Percentiles rank a stretch among this genome's conserved stretches.
These are phyloP conservation scores for Bimastos eiseni DNA, from an alignment of 2,888 invertebrate genomes.

Conservation along the genomic window DNA sequence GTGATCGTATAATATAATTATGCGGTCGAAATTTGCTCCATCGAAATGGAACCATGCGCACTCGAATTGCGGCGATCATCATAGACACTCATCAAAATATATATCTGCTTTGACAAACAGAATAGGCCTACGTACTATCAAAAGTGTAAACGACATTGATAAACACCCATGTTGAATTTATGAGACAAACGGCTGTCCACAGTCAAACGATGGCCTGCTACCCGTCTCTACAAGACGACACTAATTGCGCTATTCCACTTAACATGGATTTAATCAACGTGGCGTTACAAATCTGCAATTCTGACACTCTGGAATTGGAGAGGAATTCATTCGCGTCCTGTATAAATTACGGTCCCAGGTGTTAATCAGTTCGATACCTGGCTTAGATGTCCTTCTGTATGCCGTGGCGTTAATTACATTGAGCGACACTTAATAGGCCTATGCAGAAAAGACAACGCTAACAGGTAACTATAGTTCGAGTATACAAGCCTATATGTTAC, in stretches of 20 bases:
- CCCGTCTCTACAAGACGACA: not conserved
- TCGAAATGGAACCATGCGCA: too few relatives aligned
- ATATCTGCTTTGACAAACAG: too few relatives aligned
- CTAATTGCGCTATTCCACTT: not conserved
- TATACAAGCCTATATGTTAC: not conserved
- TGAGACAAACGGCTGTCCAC: not conserved
- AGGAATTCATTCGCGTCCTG: not conserved
- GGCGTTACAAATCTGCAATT: not conserved
- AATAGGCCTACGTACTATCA: too few relatives aligned
- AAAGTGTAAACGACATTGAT: not conserved
- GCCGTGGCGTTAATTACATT: not conserved
- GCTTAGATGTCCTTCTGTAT: not conserved
- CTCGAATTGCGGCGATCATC: too few relatives aligned
- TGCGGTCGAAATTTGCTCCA: too few relatives aligned
- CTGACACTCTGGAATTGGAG: not conserved
- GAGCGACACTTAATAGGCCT: not conserved
- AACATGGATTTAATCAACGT: not conserved
- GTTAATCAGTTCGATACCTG: not conserved
- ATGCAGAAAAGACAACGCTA: not conserved
- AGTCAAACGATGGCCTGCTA: not conserved
- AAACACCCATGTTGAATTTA: not conserved
- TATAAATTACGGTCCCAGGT: not conserved
- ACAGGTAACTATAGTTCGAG: not conserved
- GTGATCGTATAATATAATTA: too few relatives aligned
- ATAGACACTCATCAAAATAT: too few relatives aligned